phyloP scores from a whole-genome alignment of 2,888 invertebrate genomes.

The Eumerus sabulonum region DNA sequence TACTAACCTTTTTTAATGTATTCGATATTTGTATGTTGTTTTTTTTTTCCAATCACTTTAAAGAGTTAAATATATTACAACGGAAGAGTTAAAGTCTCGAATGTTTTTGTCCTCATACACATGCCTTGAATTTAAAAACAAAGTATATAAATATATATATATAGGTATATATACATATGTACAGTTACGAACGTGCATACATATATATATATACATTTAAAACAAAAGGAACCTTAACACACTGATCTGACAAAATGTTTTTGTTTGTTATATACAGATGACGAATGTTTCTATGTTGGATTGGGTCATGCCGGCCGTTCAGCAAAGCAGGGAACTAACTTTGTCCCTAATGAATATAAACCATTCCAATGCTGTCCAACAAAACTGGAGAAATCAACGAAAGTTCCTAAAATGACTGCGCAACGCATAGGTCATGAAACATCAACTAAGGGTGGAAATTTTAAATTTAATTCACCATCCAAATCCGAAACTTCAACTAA shows the following conservation, averaged over 20 bases:
- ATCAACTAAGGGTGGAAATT: constrained; percentile 71
- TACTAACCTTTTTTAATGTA: constrained; percentile 62
- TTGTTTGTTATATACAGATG: constrained; percentile 90
- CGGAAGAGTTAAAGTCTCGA: constrained; percentile 3
- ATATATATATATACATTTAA: too few relatives aligned
- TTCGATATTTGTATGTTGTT: constrained; percentile 51
- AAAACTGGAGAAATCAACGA: constrained; percentile 88
- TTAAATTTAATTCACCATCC: constrained; percentile 70
- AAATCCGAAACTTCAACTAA: constrained; percentile 70
- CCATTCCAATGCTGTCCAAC: constrained; percentile 96
- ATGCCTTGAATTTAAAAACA: too few relatives aligned
- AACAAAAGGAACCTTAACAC: constrained; percentile 46
- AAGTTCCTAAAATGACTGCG: constrained; percentile 87
- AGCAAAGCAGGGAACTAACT: constrained; percentile 77
- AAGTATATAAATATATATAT: too few relatives aligned
- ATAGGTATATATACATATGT: too few relatives aligned
- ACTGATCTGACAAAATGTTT: constrained; percentile 90
- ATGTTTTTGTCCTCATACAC: too few relatives aligned
- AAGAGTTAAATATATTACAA: constrained; percentile 47
- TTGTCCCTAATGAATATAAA: constrained; percentile 85
- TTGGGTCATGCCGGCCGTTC: constrained; percentile 87
- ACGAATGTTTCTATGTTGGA: constrained; percentile 98
- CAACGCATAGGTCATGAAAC: constrained; percentile 77
- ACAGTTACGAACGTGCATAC: too few relatives aligned
- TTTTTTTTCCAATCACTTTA: constrained; percentile 53